phyloP scores from a whole-genome alignment of 2,113 vertebrate genomes.

The Calyptomena viridis region DNA sequence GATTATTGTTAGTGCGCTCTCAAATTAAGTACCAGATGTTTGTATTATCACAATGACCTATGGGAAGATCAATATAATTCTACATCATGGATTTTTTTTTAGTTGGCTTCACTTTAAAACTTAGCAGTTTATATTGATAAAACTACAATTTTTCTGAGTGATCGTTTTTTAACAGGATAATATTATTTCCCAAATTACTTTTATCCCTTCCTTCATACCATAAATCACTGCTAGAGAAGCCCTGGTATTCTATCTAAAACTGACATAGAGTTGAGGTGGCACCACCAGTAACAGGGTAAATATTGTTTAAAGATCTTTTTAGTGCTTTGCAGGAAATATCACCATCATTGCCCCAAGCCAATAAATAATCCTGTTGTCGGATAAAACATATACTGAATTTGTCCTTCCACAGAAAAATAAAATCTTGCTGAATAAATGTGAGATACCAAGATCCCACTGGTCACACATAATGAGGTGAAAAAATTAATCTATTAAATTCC shows the following conservation, averaged over 20 bases:
- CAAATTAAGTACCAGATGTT: not conserved
- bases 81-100: not conserved
- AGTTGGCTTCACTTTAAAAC: slow-evolving; percentile 6
- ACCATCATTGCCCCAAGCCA: not conserved
- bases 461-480: not conserved
- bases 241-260: not conserved
- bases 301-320: not conserved
- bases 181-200: slow-evolving; percentile 19
- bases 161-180: not conserved
- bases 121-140: slow-evolving; percentile 8
- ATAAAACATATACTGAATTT: not conserved
- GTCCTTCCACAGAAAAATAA: not conserved
- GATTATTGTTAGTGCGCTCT: not conserved
- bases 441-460: not conserved
- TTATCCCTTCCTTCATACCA: not conserved
- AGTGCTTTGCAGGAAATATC: not conserved
- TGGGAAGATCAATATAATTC: not conserved
- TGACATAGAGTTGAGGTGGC: not conserved
- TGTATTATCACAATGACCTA: not conserved
- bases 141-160: not conserved
- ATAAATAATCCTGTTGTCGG: not conserved
- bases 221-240: not conserved
- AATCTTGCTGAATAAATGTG: not conserved
- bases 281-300: not conserved
- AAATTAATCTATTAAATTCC: not conserved